phyloP scores from a whole-genome alignment of 2,888 invertebrate species.

The Maniola hyperantus region DNA sequence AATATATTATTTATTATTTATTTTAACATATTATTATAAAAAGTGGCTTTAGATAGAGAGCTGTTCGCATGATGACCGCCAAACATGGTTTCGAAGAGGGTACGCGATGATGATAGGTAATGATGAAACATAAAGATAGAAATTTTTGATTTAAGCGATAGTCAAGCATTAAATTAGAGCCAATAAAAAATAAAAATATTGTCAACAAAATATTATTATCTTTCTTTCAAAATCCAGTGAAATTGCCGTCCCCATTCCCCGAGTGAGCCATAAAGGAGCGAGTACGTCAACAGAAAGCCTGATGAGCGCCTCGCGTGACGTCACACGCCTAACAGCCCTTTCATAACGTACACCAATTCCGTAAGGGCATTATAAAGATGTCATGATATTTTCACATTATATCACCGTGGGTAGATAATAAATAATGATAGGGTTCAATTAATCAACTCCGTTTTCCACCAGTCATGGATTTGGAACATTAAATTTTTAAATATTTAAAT shows the following conservation, averaged over 20 bases:
- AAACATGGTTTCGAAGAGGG: no score
- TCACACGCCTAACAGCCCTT: slow-evolving; percentile 37
- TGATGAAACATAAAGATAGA: no score
- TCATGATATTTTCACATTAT: slow-evolving; percentile 39
- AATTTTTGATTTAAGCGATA: background rate
- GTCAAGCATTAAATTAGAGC: background rate
- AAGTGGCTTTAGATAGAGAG: no score
- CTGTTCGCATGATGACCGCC: no score
- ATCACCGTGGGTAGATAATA: slow-evolving; percentile 27
- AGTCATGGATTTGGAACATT: background rate
- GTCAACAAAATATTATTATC: slow-evolving; percentile 3
- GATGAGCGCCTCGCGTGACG: slow-evolving; percentile 73
- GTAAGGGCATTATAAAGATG: slow-evolving; percentile 39
- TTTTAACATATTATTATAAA: no score
- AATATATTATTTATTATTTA: no score
- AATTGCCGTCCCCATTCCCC: slow-evolving; percentile 45
- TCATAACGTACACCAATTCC: slow-evolving; percentile 34
- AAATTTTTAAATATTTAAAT: background rate
- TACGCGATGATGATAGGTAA: no score
- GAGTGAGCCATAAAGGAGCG: slow-evolving; percentile 57
- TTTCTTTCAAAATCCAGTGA: slow-evolving; percentile 9
- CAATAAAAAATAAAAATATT: background rate
- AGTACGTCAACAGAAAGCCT: slow-evolving; percentile 48
- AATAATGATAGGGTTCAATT: slow-evolving; percentile 16
- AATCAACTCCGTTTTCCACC: slow-evolving; percentile 17